These are phyloP conservation scores for Aplysina aerophoba DNA, from an alignment of 37 sponge, comb jelly and placozoan species.

Conservation along the genomic window DNA sequence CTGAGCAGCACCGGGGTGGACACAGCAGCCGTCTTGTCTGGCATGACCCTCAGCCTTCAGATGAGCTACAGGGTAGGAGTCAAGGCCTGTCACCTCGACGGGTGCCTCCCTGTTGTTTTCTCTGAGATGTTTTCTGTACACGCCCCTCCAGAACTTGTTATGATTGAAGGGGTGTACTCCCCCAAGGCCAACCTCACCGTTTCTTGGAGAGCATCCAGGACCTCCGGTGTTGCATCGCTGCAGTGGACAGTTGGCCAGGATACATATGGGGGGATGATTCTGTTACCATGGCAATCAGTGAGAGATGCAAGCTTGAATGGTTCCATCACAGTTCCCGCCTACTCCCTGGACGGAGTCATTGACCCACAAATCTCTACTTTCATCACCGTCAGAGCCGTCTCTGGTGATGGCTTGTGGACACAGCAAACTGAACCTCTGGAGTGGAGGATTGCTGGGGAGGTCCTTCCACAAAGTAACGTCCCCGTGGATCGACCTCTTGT, in stretches of 20 bases:
- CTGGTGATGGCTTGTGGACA: conserved; percentile 36
- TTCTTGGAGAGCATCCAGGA: conserved; percentile 40
- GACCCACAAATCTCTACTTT: conserved; percentile 1
- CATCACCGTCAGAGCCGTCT: conserved; percentile 43
- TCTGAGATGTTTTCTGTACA: conserved; percentile 59
- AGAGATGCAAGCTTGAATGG: neutral
- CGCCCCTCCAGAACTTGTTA: conserved; percentile 39
- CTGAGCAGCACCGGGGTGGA: neutral
- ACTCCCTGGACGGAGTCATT: neutral
- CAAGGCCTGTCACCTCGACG: conserved; percentile 40
- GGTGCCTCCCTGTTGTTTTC: conserved; percentile 62
- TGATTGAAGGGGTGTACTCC: conserved; percentile 30
- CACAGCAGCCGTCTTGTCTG: neutral
- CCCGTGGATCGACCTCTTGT: conserved; percentile 31
- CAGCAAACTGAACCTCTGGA: neutral
- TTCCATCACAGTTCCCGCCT: neutral
- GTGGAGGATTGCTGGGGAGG: neutral
- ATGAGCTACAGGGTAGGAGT: conserved; percentile 40
- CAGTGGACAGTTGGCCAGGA: conserved; percentile 56
- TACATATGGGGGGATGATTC: neutral
- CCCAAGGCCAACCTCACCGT: conserved; percentile 27
- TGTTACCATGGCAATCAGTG: conserved; percentile 41
- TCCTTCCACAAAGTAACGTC: conserved; percentile 13
- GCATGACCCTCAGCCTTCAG: neutral
- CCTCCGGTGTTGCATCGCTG: conserved; percentile 28